These are phyloP conservation scores for Axea sp. DNA, from an alignment of 2,888 invertebrate species.

Conservation along the genomic window DNA sequence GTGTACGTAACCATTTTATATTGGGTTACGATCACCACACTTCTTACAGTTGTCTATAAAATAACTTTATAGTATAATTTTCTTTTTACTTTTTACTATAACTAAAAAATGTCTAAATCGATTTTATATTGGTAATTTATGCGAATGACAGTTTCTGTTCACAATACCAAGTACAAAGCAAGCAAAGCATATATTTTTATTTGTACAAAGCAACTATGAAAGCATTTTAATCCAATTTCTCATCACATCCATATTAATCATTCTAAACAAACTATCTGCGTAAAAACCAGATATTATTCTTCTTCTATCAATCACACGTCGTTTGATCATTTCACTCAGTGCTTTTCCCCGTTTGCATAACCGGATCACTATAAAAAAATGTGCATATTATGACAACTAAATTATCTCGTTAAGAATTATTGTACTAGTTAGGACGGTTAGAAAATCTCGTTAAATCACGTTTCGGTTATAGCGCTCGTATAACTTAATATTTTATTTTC, in stretches of 20 bases:
- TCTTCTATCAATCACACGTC: conserved; percentile 19
- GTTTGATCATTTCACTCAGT: conserved; percentile 7
- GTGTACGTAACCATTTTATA: too few species aligned
- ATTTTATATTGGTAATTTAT: too few species aligned
- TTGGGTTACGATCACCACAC: too few species aligned
- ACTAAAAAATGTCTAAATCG: too few species aligned
- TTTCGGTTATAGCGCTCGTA: conserved; percentile 27
- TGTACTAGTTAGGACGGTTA: conserved; percentile 31
- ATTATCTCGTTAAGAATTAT: conserved; percentile 51
- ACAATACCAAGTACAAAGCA: too few species aligned
- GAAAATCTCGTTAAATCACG: conserved; percentile 36
- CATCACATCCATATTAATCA: conserved; percentile 31
- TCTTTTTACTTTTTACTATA: too few species aligned
- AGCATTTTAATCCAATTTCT: conserved; percentile 28
- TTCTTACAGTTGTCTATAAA: too few species aligned
- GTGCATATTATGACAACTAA: conserved; percentile 45
- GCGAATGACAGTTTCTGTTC: too few species aligned
- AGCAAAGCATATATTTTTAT: too few species aligned
- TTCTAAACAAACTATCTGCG: conserved; percentile 28
- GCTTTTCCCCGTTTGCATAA: conserved; percentile 46
- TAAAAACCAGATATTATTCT: conserved; percentile 26
- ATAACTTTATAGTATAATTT: too few species aligned
- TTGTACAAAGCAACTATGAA: too few species aligned
- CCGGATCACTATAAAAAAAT: conserved; percentile 43
- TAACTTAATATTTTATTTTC: conserved; percentile 27